phyloP scores from a whole-genome alignment of 1,140 invertebrate genomes.

The Harpegnathos saltator region DNA sequence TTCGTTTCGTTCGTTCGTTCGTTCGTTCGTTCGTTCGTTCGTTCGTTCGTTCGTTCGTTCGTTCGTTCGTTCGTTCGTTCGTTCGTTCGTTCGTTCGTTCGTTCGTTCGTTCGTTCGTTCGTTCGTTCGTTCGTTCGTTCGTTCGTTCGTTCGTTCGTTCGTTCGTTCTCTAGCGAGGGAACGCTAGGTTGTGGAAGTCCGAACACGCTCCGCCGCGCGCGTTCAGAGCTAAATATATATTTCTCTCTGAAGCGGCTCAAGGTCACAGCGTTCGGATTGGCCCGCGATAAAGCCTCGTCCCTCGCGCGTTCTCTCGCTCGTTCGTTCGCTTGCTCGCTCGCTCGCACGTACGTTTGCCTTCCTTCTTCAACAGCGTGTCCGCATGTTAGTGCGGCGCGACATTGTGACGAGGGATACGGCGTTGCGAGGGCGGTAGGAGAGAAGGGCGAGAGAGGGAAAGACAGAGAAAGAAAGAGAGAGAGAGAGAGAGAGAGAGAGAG shows the following conservation, averaged over 20 bases:
- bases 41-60: too few species aligned
- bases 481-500: background rate
- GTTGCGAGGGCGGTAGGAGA: background rate
- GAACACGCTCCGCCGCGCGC: slow-evolving; percentile 56
- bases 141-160: background rate
- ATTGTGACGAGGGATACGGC: slow-evolving; percentile 33
- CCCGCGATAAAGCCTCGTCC: slow-evolving; percentile 78
- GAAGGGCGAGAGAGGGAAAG: background rate
- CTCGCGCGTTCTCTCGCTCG: slow-evolving; percentile 40
- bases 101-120: too few species aligned
- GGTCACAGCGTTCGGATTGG: slow-evolving; percentile 82
- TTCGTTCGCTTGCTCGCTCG: background rate
- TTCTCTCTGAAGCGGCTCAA: slow-evolving; percentile 82
- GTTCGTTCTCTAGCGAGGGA: slow-evolving; percentile 38
- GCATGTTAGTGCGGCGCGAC: slow-evolving; percentile 28
- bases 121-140: too few species aligned
- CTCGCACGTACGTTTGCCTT: slow-evolving; percentile 13
- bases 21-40: too few species aligned
- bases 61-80: too few species aligned
- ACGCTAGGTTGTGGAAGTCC: slow-evolving; percentile 59
- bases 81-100: too few species aligned
- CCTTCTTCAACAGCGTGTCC: slow-evolving; percentile 37
- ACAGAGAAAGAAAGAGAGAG: background rate
- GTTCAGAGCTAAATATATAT: slow-evolving; percentile 83
- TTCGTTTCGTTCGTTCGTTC: too few species aligned